Evolutionary conservation across 2,888 invertebrate genomes (phyloP), one percentile per base, ranked within the genome.

Genomic region (Mythimna vitellina): DNA sequence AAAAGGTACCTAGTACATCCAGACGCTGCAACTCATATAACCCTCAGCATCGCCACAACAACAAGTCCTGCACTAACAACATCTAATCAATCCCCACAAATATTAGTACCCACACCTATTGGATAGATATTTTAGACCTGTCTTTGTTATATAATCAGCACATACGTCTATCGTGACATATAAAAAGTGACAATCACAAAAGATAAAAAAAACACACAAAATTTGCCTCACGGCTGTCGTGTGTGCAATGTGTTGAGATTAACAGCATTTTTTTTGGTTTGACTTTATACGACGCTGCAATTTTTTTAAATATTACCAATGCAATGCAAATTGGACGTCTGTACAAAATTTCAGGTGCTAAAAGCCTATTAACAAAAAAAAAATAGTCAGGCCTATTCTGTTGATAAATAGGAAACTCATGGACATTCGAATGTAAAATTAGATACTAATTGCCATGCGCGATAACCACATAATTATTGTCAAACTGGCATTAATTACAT

Each of bases 391-490:
- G 3, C 25, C 17, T 46, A 9, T 51, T 20, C 35, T 20, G 17
- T 4, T 20, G 20, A 35, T 58, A 25, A 20, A 29, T 29, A 56
- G 4, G 12, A 65, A 35, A 58, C 8, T 35, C 12, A 65, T 57
- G 20, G 12, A 3, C 3, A n/a, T 60, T 60, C 8, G 3, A 57
- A 57, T 20, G 25, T 12, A 29, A 61, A 17, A 3, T 62, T 29
- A 17, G 20, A n/a, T 22, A 9, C 3, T 38, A 29, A 62, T 42
- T 12, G 62, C 35, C 7, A 42, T 22, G 3, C 8, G 12, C 22
- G 22, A 7, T 12, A 10, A 46, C 38, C 14, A 14, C n/a, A 14
- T 65, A 68, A 77, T 83, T 78, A 70, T 54, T 62, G 62, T 62
- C 62, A 60, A 46, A 20, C 14, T 46, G 17, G 46, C 46, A 20